Evolutionary conservation across 1,140 invertebrate genomes (phyloP), one percentile per base, ranked within the genome.

Genomic region (Ectropis grisescens): DNA sequence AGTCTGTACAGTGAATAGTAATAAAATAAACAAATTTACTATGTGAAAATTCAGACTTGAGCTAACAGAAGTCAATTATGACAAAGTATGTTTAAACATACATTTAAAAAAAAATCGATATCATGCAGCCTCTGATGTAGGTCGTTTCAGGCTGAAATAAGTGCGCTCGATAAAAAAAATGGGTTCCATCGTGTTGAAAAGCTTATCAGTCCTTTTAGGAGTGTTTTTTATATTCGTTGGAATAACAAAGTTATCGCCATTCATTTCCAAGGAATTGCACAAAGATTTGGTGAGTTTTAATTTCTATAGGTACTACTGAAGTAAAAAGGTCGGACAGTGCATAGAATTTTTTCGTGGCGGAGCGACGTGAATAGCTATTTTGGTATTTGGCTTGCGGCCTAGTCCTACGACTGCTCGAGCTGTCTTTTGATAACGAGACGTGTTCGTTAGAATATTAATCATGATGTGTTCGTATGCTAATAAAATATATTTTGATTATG

Each of bases 161-260:
- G 38, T 46, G 41, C 13, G 27, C 31, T 9, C 28, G 30, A 15
- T 47, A 23, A n/a, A 29, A 30, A 76, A 59, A 62, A 83, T 82
- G 80, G 82, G 66, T 36, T 93, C 93, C 27, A 90, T 96, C 42
- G 95, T 97, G 36, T 82, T 97, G 33, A 94, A 90, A 75, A 94
- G 93, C 71, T 85, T 98, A 36, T 97, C 95, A 7, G 82, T 98
- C 41, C 88, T 97, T 15, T 82, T 98, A 50, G 96, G 96, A 32
- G 85, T 98, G 46, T 98, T 98, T 84, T 98, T 98, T 75, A 89
- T 98, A 54, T 97, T 98, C 74, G 92, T 97, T 39, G 96, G 96
- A 28, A 91, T 91, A 11, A 91, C 97, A 57, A 98, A 98, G 85
- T 82, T 98, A 31, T 93, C 95, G 38, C 94, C 94, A 41, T 87